Conservation (phyloP, 2,797 vertebrate genomes). For the Aeoliscus strigatus region DNA sequence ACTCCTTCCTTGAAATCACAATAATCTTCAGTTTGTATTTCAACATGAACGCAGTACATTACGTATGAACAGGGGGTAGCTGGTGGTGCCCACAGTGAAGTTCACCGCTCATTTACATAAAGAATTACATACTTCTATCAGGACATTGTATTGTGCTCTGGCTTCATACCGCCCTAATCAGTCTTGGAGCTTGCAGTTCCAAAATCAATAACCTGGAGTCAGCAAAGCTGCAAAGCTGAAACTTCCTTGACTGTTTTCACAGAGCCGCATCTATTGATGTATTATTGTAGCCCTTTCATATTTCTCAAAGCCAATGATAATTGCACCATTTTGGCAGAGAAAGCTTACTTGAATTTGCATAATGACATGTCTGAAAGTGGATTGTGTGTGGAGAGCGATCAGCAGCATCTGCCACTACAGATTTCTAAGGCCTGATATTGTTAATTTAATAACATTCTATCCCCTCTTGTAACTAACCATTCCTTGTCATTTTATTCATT, state of each 20-base stretch:
- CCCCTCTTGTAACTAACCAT: conserved; percentile 25
- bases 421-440: conserved; percentile 35
- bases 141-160: conserved; percentile 10
- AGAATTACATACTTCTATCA: conserved; percentile 17
- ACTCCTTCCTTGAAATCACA: too few relatives aligned
- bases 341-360: conserved; percentile 52
- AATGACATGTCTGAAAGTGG: conserved; percentile 50
- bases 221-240: conserved; percentile 53
- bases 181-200: conserved; percentile 21
- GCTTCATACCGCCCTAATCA: conserved; percentile 31
- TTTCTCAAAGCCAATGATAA: conserved; percentile 45
- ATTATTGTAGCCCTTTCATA: conserved; percentile 38
- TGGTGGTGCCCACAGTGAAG: conserved; percentile 4
- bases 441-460: conserved; percentile 31
- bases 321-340: conserved; percentile 33
- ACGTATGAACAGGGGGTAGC: conserved; percentile 18
- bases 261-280: conserved; percentile 43
- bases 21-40: too few relatives aligned
- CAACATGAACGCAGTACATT: conserved; percentile 1
- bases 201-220: conserved; percentile 56
- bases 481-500: conserved; percentile 46
- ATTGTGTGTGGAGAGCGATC: conserved; percentile 38
- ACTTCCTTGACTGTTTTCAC: conserved; percentile 46
- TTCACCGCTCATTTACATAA: conserved; percentile 7
- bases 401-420: conserved; percentile 39